A percentile compares a stretch with the other conserved stretches of the same genome.
These are phyloP conservation scores for Akabosia matsudoensis DNA, from an alignment of 1,140 invertebrate genomes.

Conservation along the genomic window DNA sequence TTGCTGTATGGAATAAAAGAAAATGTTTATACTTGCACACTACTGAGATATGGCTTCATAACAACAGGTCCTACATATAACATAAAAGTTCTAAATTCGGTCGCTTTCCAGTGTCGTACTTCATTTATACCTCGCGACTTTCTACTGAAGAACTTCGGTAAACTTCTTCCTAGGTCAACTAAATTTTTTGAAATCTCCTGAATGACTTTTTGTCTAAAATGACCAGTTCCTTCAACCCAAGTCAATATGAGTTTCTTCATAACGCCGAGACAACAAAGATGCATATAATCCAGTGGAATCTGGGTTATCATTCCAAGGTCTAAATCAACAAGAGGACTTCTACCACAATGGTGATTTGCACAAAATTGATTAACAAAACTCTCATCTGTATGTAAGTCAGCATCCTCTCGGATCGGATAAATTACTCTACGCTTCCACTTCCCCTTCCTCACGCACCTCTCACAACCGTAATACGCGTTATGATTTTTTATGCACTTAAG, in stretches of 20 bases:
- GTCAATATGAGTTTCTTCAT: conserved; percentile 38
- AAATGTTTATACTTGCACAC: conserved; percentile 33
- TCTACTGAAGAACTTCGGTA: conserved; percentile 38
- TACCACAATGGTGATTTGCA: conserved; percentile 32
- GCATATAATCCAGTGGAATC: conserved; percentile 48
- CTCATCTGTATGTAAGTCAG: conserved; percentile 33
- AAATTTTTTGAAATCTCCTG: conserved; percentile 28
- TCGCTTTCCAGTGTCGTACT: conserved; percentile 36
- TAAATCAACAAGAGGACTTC: conserved; percentile 24
- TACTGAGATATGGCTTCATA: too few species aligned
- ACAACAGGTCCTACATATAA: conserved; percentile 43
- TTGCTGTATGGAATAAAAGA: conserved; percentile 28
- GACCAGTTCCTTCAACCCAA: conserved; percentile 11
- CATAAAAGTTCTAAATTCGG: conserved; percentile 42
- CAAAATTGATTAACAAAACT: conserved; percentile 31
- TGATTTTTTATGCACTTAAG: conserved; percentile 25
- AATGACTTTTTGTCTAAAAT: conserved; percentile 1
- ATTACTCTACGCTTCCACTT: conserved; percentile 24
- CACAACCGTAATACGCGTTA: conserved; percentile 39
- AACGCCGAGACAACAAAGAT: conserved; percentile 39
- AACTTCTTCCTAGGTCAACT: neutral
- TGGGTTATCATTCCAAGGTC: conserved; percentile 38
- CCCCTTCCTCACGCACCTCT: conserved; percentile 31
- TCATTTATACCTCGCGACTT: conserved; percentile 37
- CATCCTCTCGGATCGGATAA: neutral